Conservation (phyloP, 2,113 vertebrate genomes). For the Glaucidium brasilianum region DNA sequence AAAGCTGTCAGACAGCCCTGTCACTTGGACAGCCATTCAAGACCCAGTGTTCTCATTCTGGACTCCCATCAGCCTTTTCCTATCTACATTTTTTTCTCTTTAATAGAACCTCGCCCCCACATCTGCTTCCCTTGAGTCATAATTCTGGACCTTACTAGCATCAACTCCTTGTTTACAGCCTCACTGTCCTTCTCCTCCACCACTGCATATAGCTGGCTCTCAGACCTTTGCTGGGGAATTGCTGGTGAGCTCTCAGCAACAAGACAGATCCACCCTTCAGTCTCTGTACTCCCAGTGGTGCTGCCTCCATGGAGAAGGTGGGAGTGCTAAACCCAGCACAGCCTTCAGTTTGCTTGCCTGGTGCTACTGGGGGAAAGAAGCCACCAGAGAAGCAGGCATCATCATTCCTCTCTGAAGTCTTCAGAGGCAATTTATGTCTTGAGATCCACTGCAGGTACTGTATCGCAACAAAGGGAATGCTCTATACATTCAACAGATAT, state of each 20-base stretch:
- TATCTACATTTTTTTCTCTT: not conserved
- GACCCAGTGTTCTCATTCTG: not conserved
- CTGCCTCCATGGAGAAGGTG: not conserved
- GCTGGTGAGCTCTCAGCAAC: not conserved
- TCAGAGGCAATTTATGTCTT: not conserved
- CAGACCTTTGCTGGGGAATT: not conserved
- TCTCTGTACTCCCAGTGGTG: not conserved
- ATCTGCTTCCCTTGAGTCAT: not conserved
- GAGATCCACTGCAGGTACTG: not conserved
- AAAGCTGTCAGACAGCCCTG: not conserved
- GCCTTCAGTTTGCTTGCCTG: not conserved
- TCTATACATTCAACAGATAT: not conserved
- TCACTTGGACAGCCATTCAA: not conserved
- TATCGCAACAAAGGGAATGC: not conserved
- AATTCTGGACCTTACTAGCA: not conserved
- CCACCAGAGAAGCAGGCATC: not conserved
- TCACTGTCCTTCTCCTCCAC: not conserved
- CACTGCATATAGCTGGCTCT: not conserved
- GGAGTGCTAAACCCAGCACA: not conserved
- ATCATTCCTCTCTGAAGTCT: not conserved
- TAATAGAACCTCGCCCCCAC: not conserved
- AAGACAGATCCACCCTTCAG: not conserved
- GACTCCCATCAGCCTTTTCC: not conserved
- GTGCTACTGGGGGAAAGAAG: not conserved
- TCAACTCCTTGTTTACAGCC: not conserved